Evolutionary conservation across 2,113 vertebrate species (phyloP).

Genomic region (Cranoglanis bouderius): DNA sequence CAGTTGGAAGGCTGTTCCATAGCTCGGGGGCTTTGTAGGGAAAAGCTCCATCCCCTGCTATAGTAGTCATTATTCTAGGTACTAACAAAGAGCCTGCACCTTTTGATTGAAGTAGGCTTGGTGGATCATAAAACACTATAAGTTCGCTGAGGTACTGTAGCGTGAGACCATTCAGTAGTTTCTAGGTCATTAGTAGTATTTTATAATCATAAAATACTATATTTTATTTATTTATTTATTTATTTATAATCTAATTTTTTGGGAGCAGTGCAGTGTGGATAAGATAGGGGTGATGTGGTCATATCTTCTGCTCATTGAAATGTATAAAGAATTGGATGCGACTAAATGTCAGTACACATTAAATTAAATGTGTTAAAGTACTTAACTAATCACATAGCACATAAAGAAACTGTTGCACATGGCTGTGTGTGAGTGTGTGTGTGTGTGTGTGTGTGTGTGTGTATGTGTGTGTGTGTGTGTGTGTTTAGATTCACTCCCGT

Average conservation of each 20-base stretch:
- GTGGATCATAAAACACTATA: no score
- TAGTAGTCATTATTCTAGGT: background rate
- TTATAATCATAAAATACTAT: background rate
- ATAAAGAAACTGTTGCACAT: constrained; percentile 7
- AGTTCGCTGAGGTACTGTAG: background rate
- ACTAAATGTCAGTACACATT: background rate
- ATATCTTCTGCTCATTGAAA: background rate
- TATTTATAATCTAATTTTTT: background rate
- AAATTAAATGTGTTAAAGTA: background rate
- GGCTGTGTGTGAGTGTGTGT: constrained; percentile 45
- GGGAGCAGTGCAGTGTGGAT: background rate
- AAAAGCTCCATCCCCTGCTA: background rate
- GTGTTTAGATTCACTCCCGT: constrained; percentile 7
- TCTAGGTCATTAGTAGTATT: background rate
- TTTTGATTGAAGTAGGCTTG: background rate
- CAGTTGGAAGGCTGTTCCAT: background rate
- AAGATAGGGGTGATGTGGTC: background rate
- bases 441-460: constrained; percentile 44
- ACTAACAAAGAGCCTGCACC: background rate
- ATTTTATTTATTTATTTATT: no score
- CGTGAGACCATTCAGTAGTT: background rate
- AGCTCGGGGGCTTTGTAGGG: background rate
- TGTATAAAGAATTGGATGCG: background rate
- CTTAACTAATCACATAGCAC: background rate
- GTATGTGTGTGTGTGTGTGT: background rate